Conservation (phyloP, 2,797 vertebrate genomes). For the Pseudomugil gertrudae region DNA sequence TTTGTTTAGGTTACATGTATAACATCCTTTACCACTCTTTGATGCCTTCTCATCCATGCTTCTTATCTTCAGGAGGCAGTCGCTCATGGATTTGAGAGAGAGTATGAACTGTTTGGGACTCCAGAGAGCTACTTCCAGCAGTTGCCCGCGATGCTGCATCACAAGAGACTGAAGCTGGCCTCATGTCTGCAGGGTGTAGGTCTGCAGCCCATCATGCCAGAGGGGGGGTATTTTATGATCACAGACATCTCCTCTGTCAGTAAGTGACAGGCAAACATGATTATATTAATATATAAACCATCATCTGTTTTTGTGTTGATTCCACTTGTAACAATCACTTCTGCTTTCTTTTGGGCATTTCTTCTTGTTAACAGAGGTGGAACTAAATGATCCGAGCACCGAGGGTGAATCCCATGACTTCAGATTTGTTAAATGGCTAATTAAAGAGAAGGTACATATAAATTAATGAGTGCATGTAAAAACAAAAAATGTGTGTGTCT, state of each 20-base stretch:
- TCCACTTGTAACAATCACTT: neutral
- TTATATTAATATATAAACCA: neutral
- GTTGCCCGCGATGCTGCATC: conserved; percentile 80
- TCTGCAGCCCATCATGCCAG: conserved; percentile 86
- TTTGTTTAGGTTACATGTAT: too few species aligned
- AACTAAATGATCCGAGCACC: conserved; percentile 75
- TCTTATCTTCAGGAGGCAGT: conserved; percentile 85
- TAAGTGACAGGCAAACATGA: conserved; percentile 73
- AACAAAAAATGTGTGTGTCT: neutral
- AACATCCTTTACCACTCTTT: neutral
- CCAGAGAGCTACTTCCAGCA: conserved; percentile 91
- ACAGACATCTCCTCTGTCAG: conserved; percentile 89
- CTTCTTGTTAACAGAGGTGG: conserved; percentile 77
- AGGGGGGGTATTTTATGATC: conserved; percentile 93
- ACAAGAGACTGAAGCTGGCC: conserved; percentile 84
- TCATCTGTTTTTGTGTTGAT: neutral
- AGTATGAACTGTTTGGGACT: conserved; percentile 81
- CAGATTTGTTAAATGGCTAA: conserved; percentile 91
- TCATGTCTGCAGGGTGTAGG: conserved; percentile 83
- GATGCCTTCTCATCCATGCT: neutral
- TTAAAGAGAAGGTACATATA: conserved; percentile 89
- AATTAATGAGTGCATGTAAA: neutral
- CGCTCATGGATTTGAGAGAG: conserved; percentile 86
- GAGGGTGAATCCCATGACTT: conserved; percentile 81
- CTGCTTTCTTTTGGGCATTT: neutral